A percentile compares a stretch with the other conserved stretches of the same genome.
phyloP scores from a whole-genome alignment of 2,797 vertebrate genomes.

The Darevskia nairensis region DNA sequence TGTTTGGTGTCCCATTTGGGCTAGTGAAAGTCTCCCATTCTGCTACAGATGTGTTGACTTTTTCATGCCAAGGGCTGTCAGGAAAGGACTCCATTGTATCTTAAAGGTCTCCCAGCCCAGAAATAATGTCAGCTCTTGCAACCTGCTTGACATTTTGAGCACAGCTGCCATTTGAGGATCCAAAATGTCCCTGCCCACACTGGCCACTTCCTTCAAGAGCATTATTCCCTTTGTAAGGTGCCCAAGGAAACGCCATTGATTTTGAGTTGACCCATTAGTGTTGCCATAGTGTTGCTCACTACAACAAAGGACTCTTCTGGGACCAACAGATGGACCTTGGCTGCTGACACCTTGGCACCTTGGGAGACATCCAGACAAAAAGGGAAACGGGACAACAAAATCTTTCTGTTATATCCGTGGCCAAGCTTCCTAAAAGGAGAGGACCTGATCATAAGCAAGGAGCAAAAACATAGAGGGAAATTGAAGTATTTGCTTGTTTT shows the following conservation, averaged over 20 bases:
- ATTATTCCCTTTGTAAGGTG: neutral
- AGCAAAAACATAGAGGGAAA: neutral
- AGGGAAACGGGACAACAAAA: neutral
- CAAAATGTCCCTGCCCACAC: rapidly evolving
- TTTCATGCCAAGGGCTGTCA: neutral
- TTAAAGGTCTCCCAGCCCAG: neutral
- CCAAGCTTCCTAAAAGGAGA: neutral
- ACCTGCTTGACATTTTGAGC: neutral
- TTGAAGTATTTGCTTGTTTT: neutral
- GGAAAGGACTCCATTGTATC: neutral
- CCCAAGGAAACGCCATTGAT: neutral
- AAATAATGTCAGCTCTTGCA: neutral
- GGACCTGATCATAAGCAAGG: neutral
- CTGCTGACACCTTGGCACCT: neutral
- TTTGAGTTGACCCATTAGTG: neutral
- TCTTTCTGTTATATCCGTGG: neutral
- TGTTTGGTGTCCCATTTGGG: neutral
- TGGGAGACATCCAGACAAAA: neutral
- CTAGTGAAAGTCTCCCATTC: neutral
- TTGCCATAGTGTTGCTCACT: neutral
- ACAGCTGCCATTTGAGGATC: neutral
- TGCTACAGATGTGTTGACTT: no score
- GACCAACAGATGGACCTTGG: neutral
- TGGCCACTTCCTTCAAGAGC: neutral
- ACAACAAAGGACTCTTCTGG: neutral